Base-by-base conservation (phyloP, 2,888 invertebrate species). In the Carabus problematicus region DNA sequence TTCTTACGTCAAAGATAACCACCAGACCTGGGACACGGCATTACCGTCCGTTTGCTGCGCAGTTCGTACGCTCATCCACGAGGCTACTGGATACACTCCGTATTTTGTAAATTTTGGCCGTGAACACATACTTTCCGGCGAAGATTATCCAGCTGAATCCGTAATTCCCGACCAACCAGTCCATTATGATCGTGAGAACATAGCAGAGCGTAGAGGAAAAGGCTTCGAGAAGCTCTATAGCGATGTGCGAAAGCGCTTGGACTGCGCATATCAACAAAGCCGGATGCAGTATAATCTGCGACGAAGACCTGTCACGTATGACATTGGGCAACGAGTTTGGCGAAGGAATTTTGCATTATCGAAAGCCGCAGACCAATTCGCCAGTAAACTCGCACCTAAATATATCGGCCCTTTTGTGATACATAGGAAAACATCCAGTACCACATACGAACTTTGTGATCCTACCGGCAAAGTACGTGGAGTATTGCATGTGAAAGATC, bases 31-130 rank as follows among this genome's bases (percentile, higher is more conserved):
- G 76, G 76, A 76, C 18, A 59, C 60, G 8, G 45, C 74, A 43
- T 58, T 77, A 8, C 66, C 70, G 8, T n/a, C 74, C 7, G 71
- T 74, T 7, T 73, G 70, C 0, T 74, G 72, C 41, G 76, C 77
- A 0, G 69, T 77, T 1, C 45, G 74, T 12, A 76, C 74, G 6
- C 70, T 74, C 0, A 55, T 72, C 0, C 75, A 76, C 56, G 72
- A 73, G 11, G 66, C 71, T 1, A 75, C 74, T 9, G 71, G 72
- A 1, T 64, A 70, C n/a, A 72, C 72, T 1, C 75, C 76, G 74
- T n/a, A n/a, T n/a, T n/a, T n/a, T n/a, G n/a, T n/a, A n/a, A n/a
- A n/a, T n/a, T n/a, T n/a, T n/a, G n/a, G 74, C 1, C 56, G 72
- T 9, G 72, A 74, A 56, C 72, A 71, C 18, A 66, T 73, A 0